Conservation (phyloP, 2,113 vertebrate species). For the Engystomops pustulosus region DNA sequence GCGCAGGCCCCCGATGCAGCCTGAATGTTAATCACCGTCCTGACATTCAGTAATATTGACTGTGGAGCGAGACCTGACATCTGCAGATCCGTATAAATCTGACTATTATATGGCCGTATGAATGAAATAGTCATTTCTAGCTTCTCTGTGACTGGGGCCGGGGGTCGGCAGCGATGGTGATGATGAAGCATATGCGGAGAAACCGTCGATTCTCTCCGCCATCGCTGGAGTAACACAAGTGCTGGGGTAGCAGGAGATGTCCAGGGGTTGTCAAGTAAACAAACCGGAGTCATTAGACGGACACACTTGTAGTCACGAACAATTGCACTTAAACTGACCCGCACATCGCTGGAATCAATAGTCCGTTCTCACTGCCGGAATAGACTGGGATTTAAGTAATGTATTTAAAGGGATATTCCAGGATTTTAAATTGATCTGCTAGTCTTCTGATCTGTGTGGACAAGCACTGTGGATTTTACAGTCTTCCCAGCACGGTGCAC, state of each 20-base stretch:
- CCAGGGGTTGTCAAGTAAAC: constrained; percentile 6
- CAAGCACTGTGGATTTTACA: too few relatives aligned
- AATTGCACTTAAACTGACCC: neutral
- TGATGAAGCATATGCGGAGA: neutral
- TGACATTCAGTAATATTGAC: constrained; percentile 18
- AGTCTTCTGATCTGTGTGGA: too few relatives aligned
- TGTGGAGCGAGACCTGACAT: neutral
- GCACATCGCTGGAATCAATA: neutral
- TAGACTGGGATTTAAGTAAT: too few relatives aligned
- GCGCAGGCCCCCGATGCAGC: neutral
- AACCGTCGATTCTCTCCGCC: neutral
- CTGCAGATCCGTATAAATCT: neutral
- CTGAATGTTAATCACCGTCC: constrained; percentile 9
- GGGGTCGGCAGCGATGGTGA: neutral
- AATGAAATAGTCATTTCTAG: constrained; percentile 8
- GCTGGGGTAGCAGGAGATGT: neutral
- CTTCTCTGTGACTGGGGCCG: neutral
- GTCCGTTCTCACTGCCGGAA: too few relatives aligned
- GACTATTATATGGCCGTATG: neutral
- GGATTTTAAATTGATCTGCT: too few relatives aligned
- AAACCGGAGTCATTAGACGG: neutral
- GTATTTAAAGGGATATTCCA: too few relatives aligned
- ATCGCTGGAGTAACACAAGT: neutral
- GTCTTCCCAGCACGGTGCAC: too few relatives aligned
- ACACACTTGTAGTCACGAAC: neutral